Conservation (phyloP, 2,888 invertebrate species). For the Halictus ligatus region DNA sequence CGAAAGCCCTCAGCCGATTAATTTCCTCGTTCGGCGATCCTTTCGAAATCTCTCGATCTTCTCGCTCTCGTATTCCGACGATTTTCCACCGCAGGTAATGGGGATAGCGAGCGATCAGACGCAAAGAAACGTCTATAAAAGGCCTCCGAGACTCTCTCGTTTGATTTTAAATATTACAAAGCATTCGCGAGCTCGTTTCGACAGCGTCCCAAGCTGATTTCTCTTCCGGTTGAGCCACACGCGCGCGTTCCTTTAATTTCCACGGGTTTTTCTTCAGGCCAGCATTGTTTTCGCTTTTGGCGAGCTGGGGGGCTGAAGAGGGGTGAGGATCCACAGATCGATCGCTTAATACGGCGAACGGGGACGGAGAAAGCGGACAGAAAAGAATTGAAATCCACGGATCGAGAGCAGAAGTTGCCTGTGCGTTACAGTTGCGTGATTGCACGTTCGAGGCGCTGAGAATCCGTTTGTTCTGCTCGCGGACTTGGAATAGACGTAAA, state of each 20-base stretch:
- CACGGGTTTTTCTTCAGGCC: background rate
- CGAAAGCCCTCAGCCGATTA: background rate
- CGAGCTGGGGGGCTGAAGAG: background rate
- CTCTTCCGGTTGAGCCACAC: slow-evolving; percentile 36
- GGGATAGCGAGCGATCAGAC: background rate
- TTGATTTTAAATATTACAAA: slow-evolving; percentile 19
- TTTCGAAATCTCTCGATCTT: background rate
- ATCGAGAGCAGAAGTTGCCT: background rate
- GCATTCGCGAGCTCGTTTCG: slow-evolving; percentile 18
- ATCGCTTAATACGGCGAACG: background rate
- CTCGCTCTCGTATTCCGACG: background rate
- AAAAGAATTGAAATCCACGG: slow-evolving; percentile 3
- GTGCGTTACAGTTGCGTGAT: background rate
- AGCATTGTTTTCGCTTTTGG: background rate
- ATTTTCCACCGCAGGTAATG: background rate
- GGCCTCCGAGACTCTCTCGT: background rate
- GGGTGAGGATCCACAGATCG: background rate
- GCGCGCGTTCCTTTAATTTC: slow-evolving; percentile 40
- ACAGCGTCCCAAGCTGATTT: slow-evolving; percentile 13
- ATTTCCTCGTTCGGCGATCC: background rate
- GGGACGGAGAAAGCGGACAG: background rate
- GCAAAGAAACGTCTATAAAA: slow-evolving; percentile 15
- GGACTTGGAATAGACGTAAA: background rate
- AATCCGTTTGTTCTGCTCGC: background rate
- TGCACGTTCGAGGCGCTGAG: background rate